phyloP scores from a whole-genome alignment of 2,113 vertebrate species.

The Silurus glanis region DNA sequence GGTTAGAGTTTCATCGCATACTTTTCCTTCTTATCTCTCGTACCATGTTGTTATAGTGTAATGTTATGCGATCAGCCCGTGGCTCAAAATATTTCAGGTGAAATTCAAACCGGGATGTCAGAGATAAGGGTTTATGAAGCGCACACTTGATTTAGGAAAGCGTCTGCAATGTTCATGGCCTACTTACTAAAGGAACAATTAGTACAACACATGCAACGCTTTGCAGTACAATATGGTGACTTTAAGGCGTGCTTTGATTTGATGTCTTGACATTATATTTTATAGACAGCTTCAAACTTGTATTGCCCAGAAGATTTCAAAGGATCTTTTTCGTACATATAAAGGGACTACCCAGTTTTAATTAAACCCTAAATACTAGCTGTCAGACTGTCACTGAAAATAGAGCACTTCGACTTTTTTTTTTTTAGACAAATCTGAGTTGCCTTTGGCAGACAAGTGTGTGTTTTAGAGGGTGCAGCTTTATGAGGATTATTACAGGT shows the following conservation, averaged over 20 bases:
- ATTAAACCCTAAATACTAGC: neutral
- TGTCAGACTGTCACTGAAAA: constrained; percentile 3
- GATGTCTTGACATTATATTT: neutral
- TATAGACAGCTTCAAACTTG: neutral
- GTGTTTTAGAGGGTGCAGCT: neutral
- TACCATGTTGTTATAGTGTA: neutral
- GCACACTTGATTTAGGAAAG: neutral
- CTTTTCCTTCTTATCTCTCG: neutral
- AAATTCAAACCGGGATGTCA: neutral
- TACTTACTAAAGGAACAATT: neutral
- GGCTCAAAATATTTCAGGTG: neutral
- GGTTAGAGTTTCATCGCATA: neutral
- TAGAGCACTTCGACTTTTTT: neutral
- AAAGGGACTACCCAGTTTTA: neutral
- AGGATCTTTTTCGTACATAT: neutral
- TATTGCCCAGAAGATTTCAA: neutral
- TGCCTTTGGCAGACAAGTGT: neutral
- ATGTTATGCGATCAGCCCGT: neutral
- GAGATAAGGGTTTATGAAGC: neutral
- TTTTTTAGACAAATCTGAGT: neutral
- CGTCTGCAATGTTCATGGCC: neutral
- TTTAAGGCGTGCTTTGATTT: neutral
- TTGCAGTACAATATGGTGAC: neutral
- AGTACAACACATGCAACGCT: neutral
- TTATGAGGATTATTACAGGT: constrained; percentile 29